These are phyloP conservation scores for Zalophus californianus DNA, from an alignment of 2,797 vertebrate species.

Conservation along the genomic window DNA sequence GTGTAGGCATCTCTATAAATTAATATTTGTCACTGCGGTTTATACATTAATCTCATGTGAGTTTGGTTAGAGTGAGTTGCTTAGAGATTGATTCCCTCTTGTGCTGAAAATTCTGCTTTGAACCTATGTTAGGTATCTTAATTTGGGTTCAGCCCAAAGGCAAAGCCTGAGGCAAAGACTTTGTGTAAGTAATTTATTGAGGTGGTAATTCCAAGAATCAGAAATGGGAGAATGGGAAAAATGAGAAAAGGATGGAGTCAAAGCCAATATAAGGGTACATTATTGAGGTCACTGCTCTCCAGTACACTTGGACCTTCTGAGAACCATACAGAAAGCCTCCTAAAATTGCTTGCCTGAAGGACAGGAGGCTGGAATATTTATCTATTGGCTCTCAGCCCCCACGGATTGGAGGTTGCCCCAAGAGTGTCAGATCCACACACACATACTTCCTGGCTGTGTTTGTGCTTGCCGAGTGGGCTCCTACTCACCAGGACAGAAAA, in stretches of 20 bases:
- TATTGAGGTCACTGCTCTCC: background rate
- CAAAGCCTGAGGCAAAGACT: constrained; percentile 25
- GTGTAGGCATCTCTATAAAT: background rate
- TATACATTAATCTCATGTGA: background rate
- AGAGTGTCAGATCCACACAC: background rate
- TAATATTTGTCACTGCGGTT: background rate
- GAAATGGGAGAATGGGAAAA: background rate
- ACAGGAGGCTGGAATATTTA: background rate
- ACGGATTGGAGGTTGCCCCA: background rate
- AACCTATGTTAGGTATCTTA: background rate
- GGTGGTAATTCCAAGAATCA: constrained; percentile 16
- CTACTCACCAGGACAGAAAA: background rate
- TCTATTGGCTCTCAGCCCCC: background rate
- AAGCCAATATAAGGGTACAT: background rate
- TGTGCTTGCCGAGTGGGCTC: background rate
- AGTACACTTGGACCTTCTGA: background rate
- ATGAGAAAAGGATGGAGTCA: background rate
- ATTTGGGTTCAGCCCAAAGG: background rate
- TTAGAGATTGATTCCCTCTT: background rate
- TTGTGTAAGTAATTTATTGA: background rate
- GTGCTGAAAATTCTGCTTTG: background rate
- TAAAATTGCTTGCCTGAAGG: background rate
- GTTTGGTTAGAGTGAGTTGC: background rate
- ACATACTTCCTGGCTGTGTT: background rate
- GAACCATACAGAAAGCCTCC: background rate